Evolutionary conservation across 2,888 invertebrate species (phyloP), one percentile per base, ranked within the genome.

Genomic region (Entomobrya proxima): DNA sequence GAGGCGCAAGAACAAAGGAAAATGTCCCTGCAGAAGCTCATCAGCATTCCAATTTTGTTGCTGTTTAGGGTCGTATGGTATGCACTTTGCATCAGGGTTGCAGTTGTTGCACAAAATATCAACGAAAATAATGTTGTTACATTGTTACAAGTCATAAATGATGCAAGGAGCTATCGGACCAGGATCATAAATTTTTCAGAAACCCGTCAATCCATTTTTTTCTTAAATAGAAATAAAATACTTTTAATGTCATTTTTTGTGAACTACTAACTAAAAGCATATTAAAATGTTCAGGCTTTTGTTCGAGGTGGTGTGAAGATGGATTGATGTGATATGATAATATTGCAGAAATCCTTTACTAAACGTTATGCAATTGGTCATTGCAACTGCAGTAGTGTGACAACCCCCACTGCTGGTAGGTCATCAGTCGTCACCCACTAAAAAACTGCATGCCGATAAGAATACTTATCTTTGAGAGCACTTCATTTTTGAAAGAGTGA

Each of bases 161-260:
- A 35, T 74, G 52, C 52, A 74, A 74, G 69, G 21, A 4, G 2
- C 21, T 32, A 52, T 74, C 74, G 50, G 74, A 50, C 52, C 52
- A 50, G 52, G 35, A 32, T 35, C 35, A 74, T 74, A 69, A 69
- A 69, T 69, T 69, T 37, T 44, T 69, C 69, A 44, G 15, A 69
- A 69, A 27, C 18, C 44, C 44, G 44, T 44, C 69, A 40, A 24
- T 30, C 58, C 18, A 61, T 61, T 47, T 13, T 64, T 64, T 64
- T 44, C 3, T 15, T 18, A 32, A 61, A 7, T 40, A 24, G 15
- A 44, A 69, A 2, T 32, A 67, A 21, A 40, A 24, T 67, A 37
- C 11, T 67, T 30, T 64, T 64, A 18, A 61, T 32, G 61, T 35
- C 18, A 21, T 67, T 11, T 44, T n/a, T 44, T 37, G 3, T 52